phyloP scores from a whole-genome alignment of 1,140 invertebrate species.

The Drosophila novamexicana region DNA sequence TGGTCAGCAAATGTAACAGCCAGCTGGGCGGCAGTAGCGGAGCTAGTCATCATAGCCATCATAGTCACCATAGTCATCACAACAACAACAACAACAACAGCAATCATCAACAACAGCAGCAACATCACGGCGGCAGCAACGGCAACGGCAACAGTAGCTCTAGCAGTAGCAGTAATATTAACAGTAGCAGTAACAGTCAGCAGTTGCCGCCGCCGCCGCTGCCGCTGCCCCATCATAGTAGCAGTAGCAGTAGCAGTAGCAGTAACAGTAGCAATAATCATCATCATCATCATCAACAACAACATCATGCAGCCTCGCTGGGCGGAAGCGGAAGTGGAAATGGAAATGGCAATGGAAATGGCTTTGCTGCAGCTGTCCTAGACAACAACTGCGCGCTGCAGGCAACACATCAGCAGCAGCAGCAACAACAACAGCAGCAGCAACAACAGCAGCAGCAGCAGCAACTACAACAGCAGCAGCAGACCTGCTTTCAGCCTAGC shows the following conservation, averaged over 20 bases:
- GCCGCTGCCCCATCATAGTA: constrained; percentile 48
- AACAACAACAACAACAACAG: constrained; percentile 10
- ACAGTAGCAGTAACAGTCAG: constrained; percentile 46
- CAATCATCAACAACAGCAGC: constrained; percentile 19
- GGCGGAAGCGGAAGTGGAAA: constrained; percentile 81
- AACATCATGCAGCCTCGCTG: constrained; percentile 49
- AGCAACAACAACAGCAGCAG: constrained; percentile 70
- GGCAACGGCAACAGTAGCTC: constrained; percentile 1
- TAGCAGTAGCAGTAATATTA: constrained; percentile 38
- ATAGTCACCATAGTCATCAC: constrained; percentile 47
- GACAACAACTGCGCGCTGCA: constrained; percentile 26
- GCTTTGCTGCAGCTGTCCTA: constrained; percentile 57
- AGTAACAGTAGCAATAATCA: constrained; percentile 68
- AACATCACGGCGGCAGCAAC: constrained; percentile 28
- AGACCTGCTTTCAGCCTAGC: constrained; percentile 24
- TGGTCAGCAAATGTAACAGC: constrained; percentile 44
- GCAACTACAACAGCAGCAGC: constrained; percentile 76
- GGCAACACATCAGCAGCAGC: constrained; percentile 57
- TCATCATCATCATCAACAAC: constrained; percentile 55
- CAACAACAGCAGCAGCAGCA: constrained; percentile 58
- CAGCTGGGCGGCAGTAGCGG: constrained; percentile 47
- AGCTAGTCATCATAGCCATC: constrained; percentile 51
- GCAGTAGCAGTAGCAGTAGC: constrained; percentile 50
- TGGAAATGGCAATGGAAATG: constrained; percentile 75
- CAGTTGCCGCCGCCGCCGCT: constrained; percentile 7